Percentiles rank a stretch among this genome's conserved stretches.
Conservation (phyloP, 1,140 invertebrate species). For the Trichonephila clavipes region DNA sequence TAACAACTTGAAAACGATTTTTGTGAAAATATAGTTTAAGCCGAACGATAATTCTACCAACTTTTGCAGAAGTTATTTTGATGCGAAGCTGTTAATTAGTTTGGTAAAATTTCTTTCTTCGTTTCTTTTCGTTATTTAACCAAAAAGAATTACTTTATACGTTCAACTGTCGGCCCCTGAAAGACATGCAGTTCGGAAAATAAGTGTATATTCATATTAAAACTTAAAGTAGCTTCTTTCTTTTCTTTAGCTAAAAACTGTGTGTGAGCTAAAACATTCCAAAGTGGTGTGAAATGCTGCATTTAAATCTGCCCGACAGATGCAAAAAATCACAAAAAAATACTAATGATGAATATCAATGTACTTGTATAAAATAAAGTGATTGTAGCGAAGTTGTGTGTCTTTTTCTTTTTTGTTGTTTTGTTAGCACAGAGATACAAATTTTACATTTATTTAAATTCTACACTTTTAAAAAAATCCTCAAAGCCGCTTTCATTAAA, state of each 20-base stretch:
- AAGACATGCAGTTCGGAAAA: constrained; percentile 16
- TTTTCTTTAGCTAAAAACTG: background rate
- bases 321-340: background rate
- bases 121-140: background rate
- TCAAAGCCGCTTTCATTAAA: too few species aligned
- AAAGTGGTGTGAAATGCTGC: background rate
- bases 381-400: background rate
- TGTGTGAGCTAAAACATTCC: background rate
- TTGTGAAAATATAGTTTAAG: too few species aligned
- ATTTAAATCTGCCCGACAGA: constrained; percentile 14
- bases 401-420: background rate
- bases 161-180: background rate
- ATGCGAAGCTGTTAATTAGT: background rate
- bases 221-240: background rate
- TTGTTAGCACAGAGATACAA: background rate
- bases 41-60: background rate
- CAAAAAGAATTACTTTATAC: background rate
- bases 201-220: constrained; percentile 3
- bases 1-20: too few species aligned
- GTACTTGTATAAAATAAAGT: constrained; percentile 34
- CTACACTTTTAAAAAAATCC: too few species aligned
- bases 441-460: too few species aligned
- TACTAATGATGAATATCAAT: background rate
- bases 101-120: background rate
- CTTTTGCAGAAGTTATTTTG: constrained; percentile 51